phyloP scores from a whole-genome alignment of 2,113 vertebrate species.

The Romanogobio albipinnatus region DNA sequence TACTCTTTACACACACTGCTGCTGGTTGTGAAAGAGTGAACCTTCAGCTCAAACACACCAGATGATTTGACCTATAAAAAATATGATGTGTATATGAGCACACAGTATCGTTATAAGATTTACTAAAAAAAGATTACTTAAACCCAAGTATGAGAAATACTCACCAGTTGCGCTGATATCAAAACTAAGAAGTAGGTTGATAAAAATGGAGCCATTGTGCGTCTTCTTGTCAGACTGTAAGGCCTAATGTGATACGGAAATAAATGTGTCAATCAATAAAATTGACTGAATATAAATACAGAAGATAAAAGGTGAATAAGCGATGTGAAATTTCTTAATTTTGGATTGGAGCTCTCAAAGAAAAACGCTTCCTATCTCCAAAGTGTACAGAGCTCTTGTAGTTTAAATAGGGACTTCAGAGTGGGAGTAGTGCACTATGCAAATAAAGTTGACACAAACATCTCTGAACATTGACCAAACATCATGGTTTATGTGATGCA shows the following conservation, averaged over 20 bases:
- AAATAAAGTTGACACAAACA: not conserved
- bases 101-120: not conserved
- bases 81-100: not conserved
- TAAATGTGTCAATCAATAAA: not conserved
- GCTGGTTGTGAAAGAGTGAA: constrained; percentile 1
- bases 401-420: not conserved
- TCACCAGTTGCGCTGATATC: not conserved
- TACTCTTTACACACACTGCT: not conserved
- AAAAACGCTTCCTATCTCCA: not conserved
- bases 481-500: not conserved
- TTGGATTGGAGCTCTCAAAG: not conserved
- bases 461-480: not conserved
- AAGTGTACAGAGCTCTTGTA: not conserved
- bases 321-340: not conserved
- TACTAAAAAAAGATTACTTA: not conserved
- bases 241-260: not conserved
- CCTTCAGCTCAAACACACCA: not conserved
- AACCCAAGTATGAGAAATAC: not conserved
- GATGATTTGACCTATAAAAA: not conserved
- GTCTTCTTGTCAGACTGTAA: not conserved
- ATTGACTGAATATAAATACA: not conserved
- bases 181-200: not conserved
- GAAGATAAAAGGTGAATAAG: not conserved
- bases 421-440: not conserved
- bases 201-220: not conserved